Evolutionary conservation across 2,113 vertebrate species (phyloP).

Genomic region (Columbina picui): DNA sequence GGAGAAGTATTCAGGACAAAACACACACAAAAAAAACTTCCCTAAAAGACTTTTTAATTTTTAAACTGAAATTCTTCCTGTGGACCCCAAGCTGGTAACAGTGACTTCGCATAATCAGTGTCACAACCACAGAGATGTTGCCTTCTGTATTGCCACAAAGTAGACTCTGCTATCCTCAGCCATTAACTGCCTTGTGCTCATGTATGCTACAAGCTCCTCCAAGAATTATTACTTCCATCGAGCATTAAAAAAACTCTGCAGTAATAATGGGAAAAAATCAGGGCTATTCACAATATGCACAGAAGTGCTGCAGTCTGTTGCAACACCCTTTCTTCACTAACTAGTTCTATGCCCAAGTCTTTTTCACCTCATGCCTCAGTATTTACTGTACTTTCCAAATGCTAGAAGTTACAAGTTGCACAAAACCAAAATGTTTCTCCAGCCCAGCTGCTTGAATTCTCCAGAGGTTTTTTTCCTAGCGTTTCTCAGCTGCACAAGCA

Average conservation of each 20-base stretch:
- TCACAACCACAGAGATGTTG: background rate
- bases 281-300: background rate
- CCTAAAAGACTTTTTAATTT: background rate
- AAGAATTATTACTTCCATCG: background rate
- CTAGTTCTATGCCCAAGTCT: background rate
- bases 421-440: constrained; percentile 15
- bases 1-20: background rate
- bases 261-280: background rate
- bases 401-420: background rate
- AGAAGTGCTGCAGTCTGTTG: background rate
- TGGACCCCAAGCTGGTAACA: background rate
- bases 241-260: background rate
- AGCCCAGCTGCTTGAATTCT: constrained; percentile 37
- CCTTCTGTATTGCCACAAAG: background rate
- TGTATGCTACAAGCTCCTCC: background rate
- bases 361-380: background rate
- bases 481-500: constrained; percentile 22
- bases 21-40: rapidly evolving
- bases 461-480: background rate
- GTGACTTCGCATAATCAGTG: background rate
- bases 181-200: background rate
- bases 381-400: background rate
- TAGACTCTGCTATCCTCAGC: background rate
- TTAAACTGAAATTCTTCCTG: background rate
- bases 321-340: background rate